Conservation (phyloP, 92 coral and sea anemone genomes). For the Ricordea florida region DNA sequence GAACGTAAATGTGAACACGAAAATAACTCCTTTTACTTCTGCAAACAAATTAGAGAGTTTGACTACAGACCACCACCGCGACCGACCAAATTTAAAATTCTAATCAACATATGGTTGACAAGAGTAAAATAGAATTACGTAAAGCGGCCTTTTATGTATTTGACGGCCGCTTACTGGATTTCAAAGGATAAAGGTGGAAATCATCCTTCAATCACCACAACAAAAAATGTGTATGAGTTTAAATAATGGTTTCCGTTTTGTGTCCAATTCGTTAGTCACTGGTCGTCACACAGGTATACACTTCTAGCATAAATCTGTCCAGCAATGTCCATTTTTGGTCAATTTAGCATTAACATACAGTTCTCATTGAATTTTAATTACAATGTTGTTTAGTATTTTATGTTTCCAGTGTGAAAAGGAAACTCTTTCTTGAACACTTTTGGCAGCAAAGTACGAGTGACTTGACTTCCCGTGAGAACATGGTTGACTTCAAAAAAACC, state of each 20-base stretch:
- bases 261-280: neutral
- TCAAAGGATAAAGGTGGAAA: neutral
- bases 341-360: too few species aligned
- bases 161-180: neutral
- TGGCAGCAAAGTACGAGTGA: too few species aligned
- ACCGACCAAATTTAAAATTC: conserved; percentile 14
- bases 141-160: neutral
- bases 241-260: neutral
- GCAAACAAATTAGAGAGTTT: conserved; percentile 33
- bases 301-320: neutral
- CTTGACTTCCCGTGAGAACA: too few species aligned
- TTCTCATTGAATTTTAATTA: neutral
- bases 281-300: neutral
- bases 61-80: conserved; percentile 17
- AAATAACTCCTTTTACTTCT: neutral
- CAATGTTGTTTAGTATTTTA: neutral
- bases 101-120: conserved; percentile 10
- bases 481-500: neutral
- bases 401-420: neutral
- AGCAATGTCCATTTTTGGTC: neutral
- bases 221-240: neutral
- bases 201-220: neutral
- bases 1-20: conserved; percentile 3
- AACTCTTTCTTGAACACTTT: too few species aligned
- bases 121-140: neutral